phyloP scores from a whole-genome alignment of 2,888 invertebrate species.

The Nycteola revayana region DNA sequence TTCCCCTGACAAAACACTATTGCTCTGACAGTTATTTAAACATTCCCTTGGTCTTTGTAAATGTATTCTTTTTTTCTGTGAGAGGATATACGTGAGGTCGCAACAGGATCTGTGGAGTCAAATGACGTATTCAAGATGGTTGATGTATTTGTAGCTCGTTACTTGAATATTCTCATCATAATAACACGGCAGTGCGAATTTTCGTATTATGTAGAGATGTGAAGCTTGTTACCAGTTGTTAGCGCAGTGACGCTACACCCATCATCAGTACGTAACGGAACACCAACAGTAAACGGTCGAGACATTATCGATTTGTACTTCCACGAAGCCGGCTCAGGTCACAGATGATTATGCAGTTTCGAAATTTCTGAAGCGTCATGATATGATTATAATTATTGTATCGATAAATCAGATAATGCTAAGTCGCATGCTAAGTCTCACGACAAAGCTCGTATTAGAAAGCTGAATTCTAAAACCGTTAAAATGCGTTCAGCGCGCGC shows the following conservation, averaged over 20 bases:
- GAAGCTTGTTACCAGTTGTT: conserved; percentile 53
- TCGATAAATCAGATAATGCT: conserved; percentile 56
- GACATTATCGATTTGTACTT: conserved; percentile 47
- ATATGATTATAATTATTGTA: conserved; percentile 59
- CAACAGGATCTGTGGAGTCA: conserved; percentile 32
- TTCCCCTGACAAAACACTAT: conserved; percentile 54
- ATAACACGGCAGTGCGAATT: conserved; percentile 35
- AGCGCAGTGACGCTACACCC: conserved; percentile 42
- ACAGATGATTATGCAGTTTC: conserved; percentile 50
- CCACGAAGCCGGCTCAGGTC: conserved; percentile 36
- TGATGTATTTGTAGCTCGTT: conserved; percentile 27
- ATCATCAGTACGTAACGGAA: conserved; percentile 44
- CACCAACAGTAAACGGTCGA: conserved; percentile 25
- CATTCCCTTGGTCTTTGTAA: conserved; percentile 50
- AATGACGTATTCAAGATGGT: conserved; percentile 24
- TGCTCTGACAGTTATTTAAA: conserved; percentile 66
- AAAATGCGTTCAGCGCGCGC: conserved; percentile 43
- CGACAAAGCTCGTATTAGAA: conserved; percentile 67
- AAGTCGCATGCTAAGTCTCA: conserved; percentile 44
- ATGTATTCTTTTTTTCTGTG: conserved; percentile 37
- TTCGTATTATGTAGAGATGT: conserved; percentile 31
- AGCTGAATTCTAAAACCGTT: conserved; percentile 59
- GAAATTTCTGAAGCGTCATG: conserved; percentile 45
- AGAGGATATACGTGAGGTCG: conserved; percentile 41
- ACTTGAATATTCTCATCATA: conserved; percentile 31